A percentile compares a stretch with the other conserved stretches of the same genome.
These are phyloP conservation scores for Ditylenchus dipsaci DNA, from an alignment of 1,140 invertebrate species.

Conservation along the genomic window DNA sequence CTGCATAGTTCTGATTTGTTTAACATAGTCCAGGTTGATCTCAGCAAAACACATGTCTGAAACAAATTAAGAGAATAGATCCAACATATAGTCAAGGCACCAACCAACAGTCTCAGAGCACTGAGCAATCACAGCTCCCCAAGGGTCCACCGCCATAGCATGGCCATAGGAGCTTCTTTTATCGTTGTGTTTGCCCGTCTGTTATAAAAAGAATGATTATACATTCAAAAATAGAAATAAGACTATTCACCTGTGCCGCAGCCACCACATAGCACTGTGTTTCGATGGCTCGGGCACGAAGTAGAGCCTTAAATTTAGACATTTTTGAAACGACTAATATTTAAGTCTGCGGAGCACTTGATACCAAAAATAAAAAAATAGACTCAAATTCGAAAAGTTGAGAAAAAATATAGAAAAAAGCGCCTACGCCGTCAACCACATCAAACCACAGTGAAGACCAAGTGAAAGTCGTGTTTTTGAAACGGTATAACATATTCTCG, in stretches of 20 bases:
- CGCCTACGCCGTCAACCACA: too few relatives aligned
- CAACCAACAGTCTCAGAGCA: constrained; percentile 65
- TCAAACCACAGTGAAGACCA: too few relatives aligned
- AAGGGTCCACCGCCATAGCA: constrained; percentile 82
- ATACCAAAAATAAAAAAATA: too few relatives aligned
- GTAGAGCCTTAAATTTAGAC: constrained; percentile 58
- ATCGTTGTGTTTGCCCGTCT: constrained; percentile 75
- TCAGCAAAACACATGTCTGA: constrained; percentile 68
- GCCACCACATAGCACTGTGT: constrained; percentile 87
- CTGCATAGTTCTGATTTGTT: constrained; percentile 73
- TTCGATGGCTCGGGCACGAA: constrained; percentile 72
- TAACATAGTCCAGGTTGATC: constrained; percentile 68
- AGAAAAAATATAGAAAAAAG: too few relatives aligned
- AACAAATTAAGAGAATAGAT: constrained; percentile 15
- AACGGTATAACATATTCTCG: too few relatives aligned
- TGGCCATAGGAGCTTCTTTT: constrained; percentile 87
- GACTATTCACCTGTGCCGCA: constrained; percentile 71
- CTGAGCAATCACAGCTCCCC: constrained; percentile 79
- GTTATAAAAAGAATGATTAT: too few relatives aligned
- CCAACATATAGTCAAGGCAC: constrained; percentile 11
- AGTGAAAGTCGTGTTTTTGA: too few relatives aligned
- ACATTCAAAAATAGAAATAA: constrained; percentile 17
- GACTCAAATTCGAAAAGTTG: too few relatives aligned
- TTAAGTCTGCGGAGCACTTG: too few relatives aligned
- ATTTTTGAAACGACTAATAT: too few relatives aligned